Evolutionary conservation across 2,113 vertebrate species (phyloP).

Genomic region (Mustelus asterias): DNA sequence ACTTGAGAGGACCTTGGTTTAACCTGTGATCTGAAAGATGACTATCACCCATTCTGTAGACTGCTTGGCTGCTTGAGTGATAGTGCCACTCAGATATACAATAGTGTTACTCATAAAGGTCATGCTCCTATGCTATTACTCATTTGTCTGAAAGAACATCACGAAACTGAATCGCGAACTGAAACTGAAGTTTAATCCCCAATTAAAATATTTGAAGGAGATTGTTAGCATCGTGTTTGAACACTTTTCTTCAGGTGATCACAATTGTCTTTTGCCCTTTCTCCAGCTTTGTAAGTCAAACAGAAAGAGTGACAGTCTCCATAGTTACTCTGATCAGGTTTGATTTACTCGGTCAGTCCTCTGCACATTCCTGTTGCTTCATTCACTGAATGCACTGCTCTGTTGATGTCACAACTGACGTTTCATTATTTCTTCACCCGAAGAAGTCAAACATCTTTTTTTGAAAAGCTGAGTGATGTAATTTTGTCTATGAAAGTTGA

Average conservation of each 20-base stretch:
- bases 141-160: not conserved
- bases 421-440: not conserved
- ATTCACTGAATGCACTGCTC: not conserved
- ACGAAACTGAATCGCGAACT: not conserved
- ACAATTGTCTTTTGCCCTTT: not conserved
- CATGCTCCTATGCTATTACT: not conserved
- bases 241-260: not conserved
- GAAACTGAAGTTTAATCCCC: not conserved
- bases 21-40: not conserved
- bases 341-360: not conserved
- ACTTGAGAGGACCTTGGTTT: not conserved
- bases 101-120: not conserved
- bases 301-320: not conserved
- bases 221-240: not conserved
- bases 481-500: not conserved
- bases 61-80: not conserved
- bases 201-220: not conserved
- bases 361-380: not conserved
- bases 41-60: not conserved
- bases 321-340: not conserved
- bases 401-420: not conserved
- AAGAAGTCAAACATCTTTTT: not conserved
- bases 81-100: not conserved
- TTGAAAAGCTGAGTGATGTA: no score
- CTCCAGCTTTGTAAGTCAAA: not conserved